phyloP scores from a whole-genome alignment of 2,888 invertebrate genomes.

The Platycnemis pennipes region DNA sequence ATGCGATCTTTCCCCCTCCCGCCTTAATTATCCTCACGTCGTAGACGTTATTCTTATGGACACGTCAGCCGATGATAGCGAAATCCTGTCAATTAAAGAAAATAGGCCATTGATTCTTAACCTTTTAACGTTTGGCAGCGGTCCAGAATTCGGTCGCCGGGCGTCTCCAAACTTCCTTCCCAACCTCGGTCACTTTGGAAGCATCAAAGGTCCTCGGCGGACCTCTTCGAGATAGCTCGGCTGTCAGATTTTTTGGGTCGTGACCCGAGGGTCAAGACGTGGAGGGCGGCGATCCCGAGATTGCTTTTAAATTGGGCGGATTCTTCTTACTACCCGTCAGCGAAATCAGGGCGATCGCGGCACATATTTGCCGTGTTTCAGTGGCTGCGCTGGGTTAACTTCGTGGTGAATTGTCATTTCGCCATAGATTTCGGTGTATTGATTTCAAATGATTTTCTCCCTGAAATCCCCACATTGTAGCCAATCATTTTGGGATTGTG shows the following conservation, averaged over 20 bases:
- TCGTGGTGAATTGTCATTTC: background rate
- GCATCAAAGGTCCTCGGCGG: background rate
- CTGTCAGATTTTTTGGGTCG: constrained; percentile 28
- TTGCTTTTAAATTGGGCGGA: constrained; percentile 25
- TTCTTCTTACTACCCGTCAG: background rate
- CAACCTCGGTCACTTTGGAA: background rate
- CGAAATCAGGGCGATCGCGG: constrained; percentile 4
- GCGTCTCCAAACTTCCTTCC: background rate
- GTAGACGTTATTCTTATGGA: background rate
- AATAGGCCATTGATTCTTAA: constrained; percentile 32
- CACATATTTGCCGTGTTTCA: background rate
- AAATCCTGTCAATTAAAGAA: constrained; percentile 19
- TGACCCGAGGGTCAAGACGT: background rate
- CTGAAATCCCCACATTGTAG: too few relatives aligned
- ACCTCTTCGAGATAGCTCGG: background rate
- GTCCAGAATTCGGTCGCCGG: constrained; percentile 1
- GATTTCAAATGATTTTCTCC: too few relatives aligned
- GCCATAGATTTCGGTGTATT: too few relatives aligned
- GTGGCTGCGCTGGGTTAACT: background rate
- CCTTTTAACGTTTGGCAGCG: constrained; percentile 16
- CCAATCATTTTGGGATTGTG: too few relatives aligned
- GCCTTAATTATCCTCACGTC: constrained; percentile 23
- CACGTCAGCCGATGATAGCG: constrained; percentile 36
- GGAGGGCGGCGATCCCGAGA: background rate
- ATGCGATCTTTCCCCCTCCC: background rate